A percentile compares a stretch with the other conserved stretches of the same genome.
These are phyloP conservation scores for Hyperoodon ampullatus DNA, from an alignment of 2,113 vertebrate species.

Conservation along the genomic window DNA sequence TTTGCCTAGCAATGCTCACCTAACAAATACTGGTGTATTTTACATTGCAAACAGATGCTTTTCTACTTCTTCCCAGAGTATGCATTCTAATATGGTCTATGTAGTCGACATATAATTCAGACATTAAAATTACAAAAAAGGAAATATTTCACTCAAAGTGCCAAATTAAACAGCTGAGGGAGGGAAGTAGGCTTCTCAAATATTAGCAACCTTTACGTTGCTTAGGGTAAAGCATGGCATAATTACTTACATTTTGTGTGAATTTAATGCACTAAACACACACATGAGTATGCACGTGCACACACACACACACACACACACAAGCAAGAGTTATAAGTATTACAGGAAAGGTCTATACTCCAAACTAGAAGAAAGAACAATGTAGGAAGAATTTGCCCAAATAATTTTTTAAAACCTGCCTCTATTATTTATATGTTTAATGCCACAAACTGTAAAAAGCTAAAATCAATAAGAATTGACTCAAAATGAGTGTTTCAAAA, in stretches of 20 bases:
- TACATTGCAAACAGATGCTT: neutral
- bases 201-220: neutral
- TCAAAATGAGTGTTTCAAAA: neutral
- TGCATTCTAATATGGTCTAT: neutral
- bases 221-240: neutral
- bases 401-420: too few species aligned
- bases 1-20: neutral
- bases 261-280: neutral
- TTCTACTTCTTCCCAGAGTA: neutral
- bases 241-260: neutral
- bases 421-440: too few species aligned
- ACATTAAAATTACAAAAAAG: neutral
- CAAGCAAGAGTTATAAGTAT: neutral
- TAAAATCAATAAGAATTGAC: neutral
- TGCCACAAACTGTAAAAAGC: neutral
- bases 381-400: too few species aligned
- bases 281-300: neutral
- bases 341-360: neutral
- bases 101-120: neutral
- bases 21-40: slow-evolving; percentile 1
- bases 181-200: neutral
- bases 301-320: neutral
- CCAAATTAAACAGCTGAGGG: neutral
- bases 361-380: neutral
- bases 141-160: neutral